Base-by-base conservation (phyloP, 64 coral and sea anemone genomes). In the Trachythela sp. region DNA sequence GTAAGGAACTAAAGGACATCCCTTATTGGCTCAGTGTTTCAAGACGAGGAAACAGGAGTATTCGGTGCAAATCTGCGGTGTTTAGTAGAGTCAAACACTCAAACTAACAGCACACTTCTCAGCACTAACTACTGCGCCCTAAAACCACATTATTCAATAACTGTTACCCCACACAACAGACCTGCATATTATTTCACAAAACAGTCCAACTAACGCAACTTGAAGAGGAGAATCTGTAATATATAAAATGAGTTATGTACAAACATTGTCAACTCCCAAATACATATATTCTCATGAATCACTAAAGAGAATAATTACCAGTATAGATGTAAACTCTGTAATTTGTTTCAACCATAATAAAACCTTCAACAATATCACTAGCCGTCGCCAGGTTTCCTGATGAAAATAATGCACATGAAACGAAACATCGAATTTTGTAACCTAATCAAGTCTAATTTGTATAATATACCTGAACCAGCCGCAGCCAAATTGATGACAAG, bases 311-410 rank as follows among this genome's bases (percentile, higher is more conserved):
- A 36, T 15, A 35, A 75, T 48, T 86, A 97, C 95, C 93, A 92
- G 95, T 97, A 48, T 97, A 97, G 0, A 93, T 91, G 45, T 97
- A 97, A 77, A 97, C 84, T 33, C 95, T 91, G 77, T 97, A 97
- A 33, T 97, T 97, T 45, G 95, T 97, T 86, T 97, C 95, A 33
- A 97, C 89, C 22, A 97, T 91, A 41, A 97, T 94, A 88, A 92
- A 97, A 4, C 95, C 95, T 48, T 92, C 93, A 80, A 20, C 37
- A 54, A 39, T 86, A 37, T 64, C 85, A 40, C 89, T 89, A 59
- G 43, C 91, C 6, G 89, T 27, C 35, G 88, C 27, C 0, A 70
- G 83, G 14, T 70, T 92, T 31, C 93, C 93, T 94, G 39, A 71
- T 85, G 59, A 68, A 68, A 68, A 68, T 68, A 68, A 68, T 68